Percentiles rank a stretch among this genome's conserved stretches.
Conservation (phyloP, 2,888 invertebrate genomes). For the Pseudeuparius sepicola region DNA sequence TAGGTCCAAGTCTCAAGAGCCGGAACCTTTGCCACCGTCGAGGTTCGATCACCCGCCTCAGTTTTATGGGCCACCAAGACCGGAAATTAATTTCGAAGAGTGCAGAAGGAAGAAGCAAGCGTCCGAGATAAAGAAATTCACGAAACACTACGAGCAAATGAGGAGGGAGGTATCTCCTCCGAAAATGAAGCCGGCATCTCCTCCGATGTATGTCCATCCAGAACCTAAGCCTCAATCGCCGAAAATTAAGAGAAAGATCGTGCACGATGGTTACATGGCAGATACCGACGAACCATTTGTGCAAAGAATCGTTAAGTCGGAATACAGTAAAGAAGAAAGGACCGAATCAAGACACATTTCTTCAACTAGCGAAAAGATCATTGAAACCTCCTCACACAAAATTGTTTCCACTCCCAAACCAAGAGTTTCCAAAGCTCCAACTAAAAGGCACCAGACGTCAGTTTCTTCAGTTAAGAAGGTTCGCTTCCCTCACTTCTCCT, state of each 20-base stretch:
- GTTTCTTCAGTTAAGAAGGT: conserved; percentile 37
- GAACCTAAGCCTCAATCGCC: conserved; percentile 41
- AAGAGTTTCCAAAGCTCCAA: conserved; percentile 29
- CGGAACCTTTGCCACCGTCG: conserved; percentile 45
- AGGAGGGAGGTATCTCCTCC: conserved; percentile 28
- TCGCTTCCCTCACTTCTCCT: too few species aligned
- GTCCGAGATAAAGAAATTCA: conserved; percentile 31
- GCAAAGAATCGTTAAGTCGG: conserved; percentile 30
- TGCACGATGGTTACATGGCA: conserved; percentile 55
- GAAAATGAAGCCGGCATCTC: conserved; percentile 38
- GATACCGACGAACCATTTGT: conserved; percentile 56
- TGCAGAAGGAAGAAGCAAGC: conserved; percentile 28
- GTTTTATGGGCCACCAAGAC: conserved; percentile 37
- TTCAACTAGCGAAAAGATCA: conserved; percentile 30
- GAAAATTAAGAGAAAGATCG: conserved; percentile 42
- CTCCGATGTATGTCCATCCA: conserved; percentile 36
- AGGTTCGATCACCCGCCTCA: conserved; percentile 45
- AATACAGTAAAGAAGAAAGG: conserved; percentile 32
- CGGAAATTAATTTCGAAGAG: conserved; percentile 33
- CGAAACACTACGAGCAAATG: conserved; percentile 30
- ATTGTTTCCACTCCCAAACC: conserved; percentile 25
- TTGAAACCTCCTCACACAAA: conserved; percentile 25
- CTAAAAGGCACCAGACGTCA: conserved; percentile 33
- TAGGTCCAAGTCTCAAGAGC: conserved; percentile 47
- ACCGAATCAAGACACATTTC: conserved; percentile 31